Percentiles rank a stretch among this genome's conserved stretches.
Conservation (phyloP, 1,140 invertebrate genomes). For the Gryon sp. region DNA sequence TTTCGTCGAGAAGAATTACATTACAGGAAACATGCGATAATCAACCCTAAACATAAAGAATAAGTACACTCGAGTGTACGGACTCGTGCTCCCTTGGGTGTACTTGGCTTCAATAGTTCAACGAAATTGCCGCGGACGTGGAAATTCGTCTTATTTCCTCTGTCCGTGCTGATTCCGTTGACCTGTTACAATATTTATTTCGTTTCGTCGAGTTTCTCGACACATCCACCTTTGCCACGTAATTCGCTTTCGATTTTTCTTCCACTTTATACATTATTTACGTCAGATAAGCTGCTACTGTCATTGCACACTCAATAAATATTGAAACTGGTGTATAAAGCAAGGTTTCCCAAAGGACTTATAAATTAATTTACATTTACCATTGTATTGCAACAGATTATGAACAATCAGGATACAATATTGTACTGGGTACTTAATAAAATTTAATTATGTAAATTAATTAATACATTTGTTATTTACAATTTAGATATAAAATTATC, state of each 20-base stretch:
- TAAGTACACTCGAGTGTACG: conserved; percentile 51
- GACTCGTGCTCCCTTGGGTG: conserved; percentile 66
- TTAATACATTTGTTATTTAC: too few species aligned
- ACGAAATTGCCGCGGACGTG: conserved; percentile 70
- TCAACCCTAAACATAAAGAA: conserved; percentile 50
- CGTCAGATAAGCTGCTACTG: conserved; percentile 48
- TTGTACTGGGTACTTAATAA: too few species aligned
- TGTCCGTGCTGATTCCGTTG: conserved; percentile 69
- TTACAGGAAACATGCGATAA: conserved; percentile 35
- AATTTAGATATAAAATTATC: too few species aligned
- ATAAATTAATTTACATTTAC: conserved; percentile 58
- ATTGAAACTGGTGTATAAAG: conserved; percentile 55
- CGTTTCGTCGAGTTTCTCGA: conserved; percentile 48
- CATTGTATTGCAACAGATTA: conserved; percentile 7
- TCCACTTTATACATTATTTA: conserved; percentile 54
- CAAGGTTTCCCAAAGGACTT: conserved; percentile 38
- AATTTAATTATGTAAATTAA: too few species aligned
- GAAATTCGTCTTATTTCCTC: conserved; percentile 66
- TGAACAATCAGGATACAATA: too few species aligned
- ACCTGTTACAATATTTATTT: conserved; percentile 73
- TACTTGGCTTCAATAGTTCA: conserved; percentile 74
- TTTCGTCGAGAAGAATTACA: conserved; percentile 19
- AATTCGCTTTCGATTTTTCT: conserved; percentile 58
- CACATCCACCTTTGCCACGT: conserved; percentile 30
- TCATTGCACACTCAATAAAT: conserved; percentile 53